Base-by-base conservation (phyloP, 2,888 invertebrate genomes). In the Tenthredo scrophulariae region DNA sequence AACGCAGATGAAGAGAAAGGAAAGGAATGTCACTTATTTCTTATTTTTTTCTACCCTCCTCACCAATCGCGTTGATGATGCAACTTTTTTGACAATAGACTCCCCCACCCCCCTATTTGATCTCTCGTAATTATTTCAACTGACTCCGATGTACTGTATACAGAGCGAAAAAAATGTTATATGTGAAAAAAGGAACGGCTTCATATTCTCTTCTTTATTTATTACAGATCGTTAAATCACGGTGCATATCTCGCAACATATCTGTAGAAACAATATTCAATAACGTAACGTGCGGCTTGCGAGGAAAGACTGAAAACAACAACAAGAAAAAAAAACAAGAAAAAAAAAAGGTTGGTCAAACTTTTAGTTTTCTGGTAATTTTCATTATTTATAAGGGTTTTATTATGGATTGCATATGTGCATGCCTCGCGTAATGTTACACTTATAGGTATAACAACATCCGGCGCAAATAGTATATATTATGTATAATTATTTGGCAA, bases 231-330 rank as follows among this genome's bases (percentile, higher is more conserved):
- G 50, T 80, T 22, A 26, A 80, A 85, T 46, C 86, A 75, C 86
- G 75, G 37, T 82, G 82, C 86, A 86, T 86, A 86, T 86, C 86
- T 74, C 74, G 37, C 75, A 82, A 86, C 86, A 86, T 86, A 86
- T 86, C 86, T 46, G 50, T 37, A 46, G 79, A 72, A 50, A 84
- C 40, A 72, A 37, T 58, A 83, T 84, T 74, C 65, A 65, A 84
- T 40, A 6, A 58, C 15, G 6, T 9, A 22, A 22, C 62, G 65
- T 65, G 22, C 22, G 50, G 70, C 58, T 54, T 74, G 46, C 46
- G 67, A 86, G 37, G 62, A 80, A 80, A 86, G 86, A 86, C 84
- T 84, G 84, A 86, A 72, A 84, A 46, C 46, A 79, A 75, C 72
- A 37, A 33, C 4, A 33, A 33, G 0, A 37, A 37, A 6, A 37